Conservation (phyloP, 2,888 invertebrate genomes). For the Matsumyia berberina region DNA sequence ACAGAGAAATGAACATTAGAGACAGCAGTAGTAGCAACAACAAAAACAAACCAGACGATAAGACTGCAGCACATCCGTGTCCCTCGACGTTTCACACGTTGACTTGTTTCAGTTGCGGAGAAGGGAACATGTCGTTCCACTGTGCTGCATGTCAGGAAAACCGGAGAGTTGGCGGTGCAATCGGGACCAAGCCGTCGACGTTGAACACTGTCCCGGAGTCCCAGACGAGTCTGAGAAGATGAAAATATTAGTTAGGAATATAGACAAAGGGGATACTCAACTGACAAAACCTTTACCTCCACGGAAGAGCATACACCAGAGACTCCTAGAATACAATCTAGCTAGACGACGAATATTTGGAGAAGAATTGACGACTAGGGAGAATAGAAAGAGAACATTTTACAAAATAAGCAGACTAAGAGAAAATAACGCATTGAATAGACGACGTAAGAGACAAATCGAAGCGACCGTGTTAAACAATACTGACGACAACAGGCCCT, state of each 20-base stretch:
- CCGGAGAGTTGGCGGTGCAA: too few relatives aligned
- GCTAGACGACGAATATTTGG: conserved; percentile 7
- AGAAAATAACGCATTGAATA: neutral
- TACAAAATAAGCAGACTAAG: neutral
- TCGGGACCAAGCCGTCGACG: neutral
- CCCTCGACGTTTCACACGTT: neutral
- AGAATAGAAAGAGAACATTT: neutral
- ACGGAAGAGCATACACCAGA: conserved; percentile 5
- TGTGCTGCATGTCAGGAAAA: too few relatives aligned
- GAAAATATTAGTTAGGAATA: neutral
- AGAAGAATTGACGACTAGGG: neutral
- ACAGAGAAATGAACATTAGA: too few relatives aligned
- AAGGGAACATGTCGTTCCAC: neutral
- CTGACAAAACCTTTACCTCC: too few relatives aligned
- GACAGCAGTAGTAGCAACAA: too few relatives aligned
- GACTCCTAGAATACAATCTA: neutral
- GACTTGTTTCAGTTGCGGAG: conserved; percentile 5
- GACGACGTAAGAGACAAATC: conserved; percentile 1
- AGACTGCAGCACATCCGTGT: neutral
- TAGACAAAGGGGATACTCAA: too few relatives aligned
- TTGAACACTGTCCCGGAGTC: too few relatives aligned
- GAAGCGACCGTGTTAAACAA: neutral
- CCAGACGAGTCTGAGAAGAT: too few relatives aligned
- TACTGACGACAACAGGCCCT: conserved; percentile 17
- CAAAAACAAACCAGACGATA: too few relatives aligned